phyloP scores from a whole-genome alignment of 2,113 vertebrate genomes.

The Nycticorax nycticorax region DNA sequence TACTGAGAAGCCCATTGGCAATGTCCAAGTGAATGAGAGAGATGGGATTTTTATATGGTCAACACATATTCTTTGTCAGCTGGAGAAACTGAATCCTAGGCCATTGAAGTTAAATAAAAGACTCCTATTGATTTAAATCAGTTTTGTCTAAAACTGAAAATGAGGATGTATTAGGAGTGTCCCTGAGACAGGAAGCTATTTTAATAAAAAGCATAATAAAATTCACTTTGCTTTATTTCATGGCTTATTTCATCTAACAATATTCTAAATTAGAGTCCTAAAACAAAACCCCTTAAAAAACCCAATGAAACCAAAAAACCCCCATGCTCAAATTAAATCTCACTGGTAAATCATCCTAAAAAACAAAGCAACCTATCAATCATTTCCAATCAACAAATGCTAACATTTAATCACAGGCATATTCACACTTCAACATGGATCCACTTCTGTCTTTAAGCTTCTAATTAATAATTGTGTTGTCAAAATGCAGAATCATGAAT shows the following conservation, averaged over 20 bases:
- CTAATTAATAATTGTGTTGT: conserved; percentile 54
- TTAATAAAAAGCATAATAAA: neutral
- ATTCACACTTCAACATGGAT: conserved; percentile 25
- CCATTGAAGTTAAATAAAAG: neutral
- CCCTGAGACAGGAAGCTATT: neutral
- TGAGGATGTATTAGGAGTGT: neutral
- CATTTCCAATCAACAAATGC: conserved; percentile 50
- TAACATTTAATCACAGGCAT: conserved; percentile 42
- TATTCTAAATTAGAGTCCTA: neutral
- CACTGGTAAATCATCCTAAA: neutral
- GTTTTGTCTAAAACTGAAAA: neutral
- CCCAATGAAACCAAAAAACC: neutral
- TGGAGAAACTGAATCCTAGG: neutral
- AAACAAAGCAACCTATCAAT: conserved; percentile 20
- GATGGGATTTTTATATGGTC: neutral
- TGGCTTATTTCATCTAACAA: neutral
- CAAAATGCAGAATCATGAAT: conserved; percentile 35
- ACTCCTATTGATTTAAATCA: neutral
- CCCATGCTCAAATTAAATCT: neutral
- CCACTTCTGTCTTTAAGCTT: conserved; percentile 44
- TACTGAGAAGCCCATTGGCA: neutral
- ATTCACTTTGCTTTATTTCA: neutral
- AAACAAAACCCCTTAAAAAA: neutral
- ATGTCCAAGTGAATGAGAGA: neutral
- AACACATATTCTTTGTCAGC: neutral